Evolutionary conservation across 2,888 invertebrate species (phyloP).

Genomic region (Tipula helvola): DNA sequence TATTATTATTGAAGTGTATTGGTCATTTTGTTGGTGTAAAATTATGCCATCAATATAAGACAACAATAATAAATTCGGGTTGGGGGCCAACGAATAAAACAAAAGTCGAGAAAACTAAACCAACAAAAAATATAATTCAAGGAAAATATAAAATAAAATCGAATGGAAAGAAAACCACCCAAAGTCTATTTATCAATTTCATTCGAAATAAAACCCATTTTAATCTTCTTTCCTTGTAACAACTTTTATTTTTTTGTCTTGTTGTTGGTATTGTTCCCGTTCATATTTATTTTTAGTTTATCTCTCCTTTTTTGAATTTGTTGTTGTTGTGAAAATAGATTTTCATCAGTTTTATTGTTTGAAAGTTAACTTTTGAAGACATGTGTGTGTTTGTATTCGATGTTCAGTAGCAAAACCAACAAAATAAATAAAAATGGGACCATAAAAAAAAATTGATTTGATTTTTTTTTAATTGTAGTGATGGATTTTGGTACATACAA

Average conservation of each 20-base stretch:
- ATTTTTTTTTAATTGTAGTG: background rate
- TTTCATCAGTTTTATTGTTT: slow-evolving; percentile 4
- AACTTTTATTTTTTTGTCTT: background rate
- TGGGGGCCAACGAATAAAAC: background rate
- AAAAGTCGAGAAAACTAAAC: background rate
- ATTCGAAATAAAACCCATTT: background rate
- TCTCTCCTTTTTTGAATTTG: background rate
- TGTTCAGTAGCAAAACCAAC: background rate
- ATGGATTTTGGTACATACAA: background rate
- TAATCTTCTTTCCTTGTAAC: background rate
- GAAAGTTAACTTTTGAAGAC: background rate
- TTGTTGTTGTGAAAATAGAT: background rate
- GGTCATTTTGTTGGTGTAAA: background rate
- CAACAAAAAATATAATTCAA: background rate
- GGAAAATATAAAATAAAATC: background rate
- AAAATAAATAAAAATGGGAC: background rate
- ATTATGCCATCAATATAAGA: background rate
- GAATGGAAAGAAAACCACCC: background rate
- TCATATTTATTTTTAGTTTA: background rate
- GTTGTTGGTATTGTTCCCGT: background rate
- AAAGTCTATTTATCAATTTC: slow-evolving; percentile 4
- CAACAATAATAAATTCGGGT: background rate
- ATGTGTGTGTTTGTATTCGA: background rate
- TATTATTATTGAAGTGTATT: background rate
- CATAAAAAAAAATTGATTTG: background rate